Conservation (phyloP, 2,797 vertebrate genomes). For the Xenops minutus region DNA sequence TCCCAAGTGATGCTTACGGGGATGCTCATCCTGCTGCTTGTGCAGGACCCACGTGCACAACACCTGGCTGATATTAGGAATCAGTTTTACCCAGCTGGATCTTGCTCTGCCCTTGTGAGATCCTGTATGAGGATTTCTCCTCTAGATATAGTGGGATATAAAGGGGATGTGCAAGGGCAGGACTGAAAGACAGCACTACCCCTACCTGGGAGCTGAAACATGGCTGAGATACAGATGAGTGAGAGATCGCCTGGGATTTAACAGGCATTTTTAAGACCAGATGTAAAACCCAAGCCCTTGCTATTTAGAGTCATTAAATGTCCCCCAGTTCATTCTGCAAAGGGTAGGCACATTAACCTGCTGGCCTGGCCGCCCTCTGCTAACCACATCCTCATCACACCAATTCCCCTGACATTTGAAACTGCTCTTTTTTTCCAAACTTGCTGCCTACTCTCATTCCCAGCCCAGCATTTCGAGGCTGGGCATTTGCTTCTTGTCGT, state of each 20-base stretch:
- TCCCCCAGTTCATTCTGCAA: conserved; percentile 28
- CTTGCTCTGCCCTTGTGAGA: neutral
- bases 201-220: neutral
- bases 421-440: conserved; percentile 15
- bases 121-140: neutral
- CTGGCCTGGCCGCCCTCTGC: neutral
- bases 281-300: neutral
- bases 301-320: conserved; percentile 3
- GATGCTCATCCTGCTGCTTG: neutral
- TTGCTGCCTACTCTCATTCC: neutral
- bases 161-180: neutral
- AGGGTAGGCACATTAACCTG: conserved; percentile 58
- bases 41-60: fast-evolving
- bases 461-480: neutral
- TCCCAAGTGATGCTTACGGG: fast-evolving
- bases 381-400: conserved; percentile 42
- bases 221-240: fast-evolving
- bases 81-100: neutral
- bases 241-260: neutral
- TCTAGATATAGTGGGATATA: fast-evolving
- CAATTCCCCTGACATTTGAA: conserved; percentile 57
- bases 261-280: neutral
- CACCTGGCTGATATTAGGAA: fast-evolving
- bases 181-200: neutral
- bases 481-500: neutral